Conservation (phyloP, 2,797 vertebrate species). For the Gorsachius magnificus region DNA sequence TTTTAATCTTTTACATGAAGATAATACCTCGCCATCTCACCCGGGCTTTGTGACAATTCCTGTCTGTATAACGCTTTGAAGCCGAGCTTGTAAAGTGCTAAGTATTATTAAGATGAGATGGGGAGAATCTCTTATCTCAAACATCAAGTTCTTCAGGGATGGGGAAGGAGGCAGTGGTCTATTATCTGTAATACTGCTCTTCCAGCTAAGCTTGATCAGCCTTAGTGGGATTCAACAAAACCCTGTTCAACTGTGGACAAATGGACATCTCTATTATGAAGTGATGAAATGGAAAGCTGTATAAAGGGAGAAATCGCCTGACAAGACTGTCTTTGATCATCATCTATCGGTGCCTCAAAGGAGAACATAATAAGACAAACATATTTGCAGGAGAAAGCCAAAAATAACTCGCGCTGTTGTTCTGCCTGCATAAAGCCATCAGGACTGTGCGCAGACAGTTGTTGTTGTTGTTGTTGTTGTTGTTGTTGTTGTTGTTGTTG, state of each 20-base stretch:
- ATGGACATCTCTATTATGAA: conserved; percentile 48
- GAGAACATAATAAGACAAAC: conserved; percentile 18
- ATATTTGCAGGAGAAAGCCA: neutral
- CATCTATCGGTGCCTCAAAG: neutral
- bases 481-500: neutral
- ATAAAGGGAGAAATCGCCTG: neutral
- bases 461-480: neutral
- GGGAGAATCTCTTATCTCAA: conserved; percentile 56
- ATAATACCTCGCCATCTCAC: conserved; percentile 23
- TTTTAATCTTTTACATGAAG: conserved; percentile 9
- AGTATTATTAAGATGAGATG: conserved; percentile 57
- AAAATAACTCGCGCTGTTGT: conserved; percentile 12
- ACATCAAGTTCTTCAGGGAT: conserved; percentile 49
- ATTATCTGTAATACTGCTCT: conserved; percentile 18
- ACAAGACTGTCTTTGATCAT: conserved; percentile 2
- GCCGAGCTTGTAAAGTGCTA: conserved; percentile 52
- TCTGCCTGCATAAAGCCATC: neutral
- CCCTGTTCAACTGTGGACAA: conserved; percentile 39
- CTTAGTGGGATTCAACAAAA: conserved; percentile 50
- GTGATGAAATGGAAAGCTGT: conserved; percentile 18
- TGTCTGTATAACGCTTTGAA: conserved; percentile 28
- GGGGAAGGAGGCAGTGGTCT: conserved; percentile 37
- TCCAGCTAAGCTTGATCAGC: conserved; percentile 38
- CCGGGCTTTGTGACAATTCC: conserved; percentile 35
- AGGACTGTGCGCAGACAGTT: neutral